Evolutionary conservation across 2,113 vertebrate genomes (phyloP).

Genomic region (Sorex fumeus): DNA sequence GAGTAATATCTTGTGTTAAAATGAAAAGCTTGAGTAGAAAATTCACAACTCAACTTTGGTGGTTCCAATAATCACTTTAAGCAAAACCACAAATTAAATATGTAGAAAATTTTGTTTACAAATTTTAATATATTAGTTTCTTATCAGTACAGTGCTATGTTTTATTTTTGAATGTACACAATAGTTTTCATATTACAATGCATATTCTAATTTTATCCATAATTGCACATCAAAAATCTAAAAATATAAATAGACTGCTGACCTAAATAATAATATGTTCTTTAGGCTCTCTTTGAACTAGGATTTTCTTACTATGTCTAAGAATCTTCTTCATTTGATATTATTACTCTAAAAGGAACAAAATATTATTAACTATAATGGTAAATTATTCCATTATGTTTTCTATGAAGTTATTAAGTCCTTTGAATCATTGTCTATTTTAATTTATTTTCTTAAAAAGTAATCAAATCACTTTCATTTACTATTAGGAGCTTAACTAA

Average conservation of each 20-base stretch:
- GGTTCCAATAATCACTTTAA: neutral
- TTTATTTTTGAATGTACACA: neutral
- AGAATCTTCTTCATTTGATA: constrained; percentile 43
- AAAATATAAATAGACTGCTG: neutral
- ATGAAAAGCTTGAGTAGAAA: neutral
- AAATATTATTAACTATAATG: constrained; percentile 27
- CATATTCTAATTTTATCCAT: constrained; percentile 25
- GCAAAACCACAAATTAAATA: constrained; percentile 18
- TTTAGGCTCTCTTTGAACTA: constrained; percentile 33
- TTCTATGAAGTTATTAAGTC: constrained; percentile 26
- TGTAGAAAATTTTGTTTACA: neutral
- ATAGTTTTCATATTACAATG: constrained; percentile 32
- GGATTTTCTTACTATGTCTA: neutral
- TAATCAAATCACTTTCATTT: constrained; percentile 47
- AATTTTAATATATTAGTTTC: neutral
- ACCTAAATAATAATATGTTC: neutral
- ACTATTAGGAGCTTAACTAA: constrained; percentile 5
- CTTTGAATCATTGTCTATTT: constrained; percentile 63
- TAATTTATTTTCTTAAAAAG: constrained; percentile 73
- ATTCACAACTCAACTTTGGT: neutral
- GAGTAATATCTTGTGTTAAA: neutral
- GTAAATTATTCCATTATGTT: constrained; percentile 43
- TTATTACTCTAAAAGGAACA: constrained; percentile 4
- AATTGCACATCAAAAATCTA: neutral
- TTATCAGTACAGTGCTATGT: constrained; percentile 19